Conservation (phyloP, 64 coral and sea anemone species). For the Porites lutea region DNA sequence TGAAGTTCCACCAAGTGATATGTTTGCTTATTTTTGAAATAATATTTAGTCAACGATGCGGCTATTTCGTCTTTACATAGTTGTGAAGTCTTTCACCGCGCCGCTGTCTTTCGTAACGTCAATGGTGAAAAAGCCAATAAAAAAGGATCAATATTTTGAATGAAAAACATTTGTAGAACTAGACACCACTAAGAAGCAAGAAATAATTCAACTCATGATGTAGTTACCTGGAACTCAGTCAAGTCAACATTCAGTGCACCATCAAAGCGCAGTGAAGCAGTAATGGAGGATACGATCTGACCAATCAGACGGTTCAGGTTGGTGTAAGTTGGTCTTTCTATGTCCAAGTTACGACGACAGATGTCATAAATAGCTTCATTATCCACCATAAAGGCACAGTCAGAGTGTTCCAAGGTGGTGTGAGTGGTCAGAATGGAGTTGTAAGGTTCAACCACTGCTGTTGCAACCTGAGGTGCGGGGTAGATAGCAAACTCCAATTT, state of each 20-base stretch:
- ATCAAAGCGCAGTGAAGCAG: conserved; percentile 28
- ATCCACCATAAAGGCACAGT: conserved; percentile 43
- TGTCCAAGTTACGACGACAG: conserved; percentile 40
- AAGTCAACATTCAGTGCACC: conserved; percentile 34
- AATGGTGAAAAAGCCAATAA: too few relatives aligned
- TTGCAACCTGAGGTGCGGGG: conserved; percentile 29
- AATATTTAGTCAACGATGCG: too few relatives aligned
- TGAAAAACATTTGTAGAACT: too few relatives aligned
- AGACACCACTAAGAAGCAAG: too few relatives aligned
- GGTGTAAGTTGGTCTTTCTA: conserved; percentile 34
- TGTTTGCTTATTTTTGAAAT: too few relatives aligned
- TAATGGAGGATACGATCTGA: conserved; percentile 49
- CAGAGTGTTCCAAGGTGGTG: conserved; percentile 37
- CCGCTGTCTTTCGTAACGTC: too few relatives aligned
- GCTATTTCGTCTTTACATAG: too few relatives aligned
- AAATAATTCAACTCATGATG: neutral
- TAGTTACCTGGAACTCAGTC: conserved; percentile 33
- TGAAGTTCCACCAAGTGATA: too few relatives aligned
- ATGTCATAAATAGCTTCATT: conserved; percentile 50
- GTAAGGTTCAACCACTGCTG: conserved; percentile 34
- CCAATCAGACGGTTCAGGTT: conserved; percentile 38
- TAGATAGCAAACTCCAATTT: conserved; percentile 9
- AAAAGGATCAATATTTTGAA: too few relatives aligned
- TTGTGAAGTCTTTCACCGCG: too few relatives aligned
- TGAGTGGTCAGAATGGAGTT: conserved; percentile 49